These are phyloP conservation scores for Pseudochirops cupreus DNA, from an alignment of 2,797 vertebrate genomes.

Conservation along the genomic window DNA sequence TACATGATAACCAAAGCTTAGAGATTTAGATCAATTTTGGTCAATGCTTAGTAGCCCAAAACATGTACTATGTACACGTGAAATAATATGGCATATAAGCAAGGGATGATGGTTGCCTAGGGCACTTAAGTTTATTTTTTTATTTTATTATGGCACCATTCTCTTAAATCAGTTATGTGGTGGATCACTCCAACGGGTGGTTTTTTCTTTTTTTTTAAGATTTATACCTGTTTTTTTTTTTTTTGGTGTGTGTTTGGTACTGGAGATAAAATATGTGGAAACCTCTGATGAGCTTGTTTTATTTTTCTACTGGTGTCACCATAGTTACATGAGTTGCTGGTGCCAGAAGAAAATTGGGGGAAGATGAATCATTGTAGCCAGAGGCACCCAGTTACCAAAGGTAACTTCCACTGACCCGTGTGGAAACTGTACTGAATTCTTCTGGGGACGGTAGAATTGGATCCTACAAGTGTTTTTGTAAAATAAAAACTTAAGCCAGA, in stretches of 20 bases:
- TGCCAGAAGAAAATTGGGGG: conserved; percentile 41
- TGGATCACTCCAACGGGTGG: conserved; percentile 24
- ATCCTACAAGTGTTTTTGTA: conserved; percentile 52
- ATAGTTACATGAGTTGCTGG: conserved; percentile 55
- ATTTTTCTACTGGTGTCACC: conserved; percentile 5
- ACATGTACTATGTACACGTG: conserved; percentile 73
- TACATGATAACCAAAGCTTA: conserved; percentile 81
- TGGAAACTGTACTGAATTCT: conserved; percentile 53
- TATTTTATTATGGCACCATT: conserved; percentile 63
- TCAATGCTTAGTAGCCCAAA: conserved; percentile 73
- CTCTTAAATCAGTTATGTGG: neutral
- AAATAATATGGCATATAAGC: conserved; percentile 63
- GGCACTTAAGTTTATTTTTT: conserved; percentile 59
- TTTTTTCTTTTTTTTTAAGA: conserved; percentile 49
- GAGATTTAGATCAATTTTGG: conserved; percentile 80
- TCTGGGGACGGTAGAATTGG: conserved; percentile 9
- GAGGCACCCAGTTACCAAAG: neutral
- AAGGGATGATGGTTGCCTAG: conserved; percentile 52
- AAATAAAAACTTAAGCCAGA: conserved; percentile 65
- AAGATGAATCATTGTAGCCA: conserved; percentile 42
- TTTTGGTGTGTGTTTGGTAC: conserved; percentile 62
- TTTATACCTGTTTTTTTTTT: neutral
- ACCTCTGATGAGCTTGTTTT: conserved; percentile 41
- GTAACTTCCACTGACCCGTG: conserved; percentile 14
- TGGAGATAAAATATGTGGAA: conserved; percentile 57